Percentiles rank a stretch among this genome's conserved stretches.
phyloP scores from a whole-genome alignment of 2,888 invertebrate genomes.

The Chloromyia formosa region DNA sequence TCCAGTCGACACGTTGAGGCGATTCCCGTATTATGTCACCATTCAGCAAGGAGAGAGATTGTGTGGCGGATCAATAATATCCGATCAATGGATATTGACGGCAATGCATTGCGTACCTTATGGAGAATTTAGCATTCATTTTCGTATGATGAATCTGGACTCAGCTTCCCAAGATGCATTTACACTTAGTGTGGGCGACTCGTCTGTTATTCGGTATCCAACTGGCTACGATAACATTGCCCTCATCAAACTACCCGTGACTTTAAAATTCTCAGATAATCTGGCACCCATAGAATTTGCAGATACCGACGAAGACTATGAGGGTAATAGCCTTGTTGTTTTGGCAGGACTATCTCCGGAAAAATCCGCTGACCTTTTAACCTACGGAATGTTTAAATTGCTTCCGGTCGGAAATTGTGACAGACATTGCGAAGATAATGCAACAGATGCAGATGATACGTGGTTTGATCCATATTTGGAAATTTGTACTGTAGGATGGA shows the following conservation, averaged over 20 bases:
- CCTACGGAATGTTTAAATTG: conserved; percentile 38
- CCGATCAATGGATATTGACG: conserved; percentile 39
- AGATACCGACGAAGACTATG: neutral
- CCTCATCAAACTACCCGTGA: conserved; percentile 30
- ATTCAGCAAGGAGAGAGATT: neutral
- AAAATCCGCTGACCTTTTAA: neutral
- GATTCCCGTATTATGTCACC: conserved; percentile 44
- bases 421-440: no score
- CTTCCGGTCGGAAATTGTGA: conserved; percentile 18
- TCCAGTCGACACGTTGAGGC: conserved; percentile 22
- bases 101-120: conserved; percentile 27
- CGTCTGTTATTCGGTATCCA: conserved; percentile 41
- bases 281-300: neutral
- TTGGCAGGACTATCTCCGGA: conserved; percentile 42
- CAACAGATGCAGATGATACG: neutral
- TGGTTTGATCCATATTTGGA: conserved; percentile 30
- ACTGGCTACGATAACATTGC: conserved; percentile 46
- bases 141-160: neutral
- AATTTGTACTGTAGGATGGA: conserved; percentile 43
- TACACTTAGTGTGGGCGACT: conserved; percentile 7
- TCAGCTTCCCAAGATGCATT: conserved; percentile 1
- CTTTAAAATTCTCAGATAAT: neutral
- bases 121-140: conserved; percentile 13
- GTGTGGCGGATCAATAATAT: conserved; percentile 44
- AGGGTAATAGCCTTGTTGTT: conserved; percentile 5